phyloP scores from a whole-genome alignment of 1,140 invertebrate species.

The Drosophila repletoides region DNA sequence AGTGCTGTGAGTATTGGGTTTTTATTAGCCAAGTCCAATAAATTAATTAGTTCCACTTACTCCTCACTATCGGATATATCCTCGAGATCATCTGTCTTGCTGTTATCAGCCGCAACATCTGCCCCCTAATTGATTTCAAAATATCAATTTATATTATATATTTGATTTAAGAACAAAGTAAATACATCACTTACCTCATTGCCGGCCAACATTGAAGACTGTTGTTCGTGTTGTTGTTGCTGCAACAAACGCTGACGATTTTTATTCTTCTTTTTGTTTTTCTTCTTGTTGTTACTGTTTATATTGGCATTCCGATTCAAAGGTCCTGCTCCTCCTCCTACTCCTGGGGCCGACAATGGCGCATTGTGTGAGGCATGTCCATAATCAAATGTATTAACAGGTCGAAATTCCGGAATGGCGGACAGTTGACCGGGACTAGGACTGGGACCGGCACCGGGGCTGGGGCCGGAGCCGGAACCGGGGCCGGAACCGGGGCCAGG shows the following conservation, averaged over 20 bases:
- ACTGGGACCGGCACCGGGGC: background rate
- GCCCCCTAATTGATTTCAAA: background rate
- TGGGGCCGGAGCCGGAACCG: background rate
- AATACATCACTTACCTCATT: constrained; percentile 13
- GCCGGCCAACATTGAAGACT: background rate
- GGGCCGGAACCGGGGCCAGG: background rate
- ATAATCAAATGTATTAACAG: constrained; percentile 85
- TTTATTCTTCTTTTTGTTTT: constrained; percentile 48
- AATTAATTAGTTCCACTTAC: constrained; percentile 46
- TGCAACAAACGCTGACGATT: background rate
- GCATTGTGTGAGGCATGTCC: constrained; percentile 83
- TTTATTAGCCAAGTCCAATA: background rate
- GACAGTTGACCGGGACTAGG: background rate
- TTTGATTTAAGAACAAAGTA: background rate
- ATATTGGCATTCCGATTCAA: constrained; percentile 15
- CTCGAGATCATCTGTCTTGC: constrained; percentile 56
- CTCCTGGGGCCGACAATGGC: background rate
- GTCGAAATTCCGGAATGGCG: constrained; percentile 58
- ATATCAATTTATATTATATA: too few relatives aligned
- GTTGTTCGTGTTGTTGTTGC: constrained; percentile 1
- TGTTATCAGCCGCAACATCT: background rate
- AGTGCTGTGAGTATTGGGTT: constrained; percentile 10
- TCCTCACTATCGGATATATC: constrained; percentile 76
- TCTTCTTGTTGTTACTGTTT: constrained; percentile 28
- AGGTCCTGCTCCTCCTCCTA: background rate